Evolutionary conservation across 2,888 invertebrate species (phyloP).

Genomic region (Chloroclystis v-ata): DNA sequence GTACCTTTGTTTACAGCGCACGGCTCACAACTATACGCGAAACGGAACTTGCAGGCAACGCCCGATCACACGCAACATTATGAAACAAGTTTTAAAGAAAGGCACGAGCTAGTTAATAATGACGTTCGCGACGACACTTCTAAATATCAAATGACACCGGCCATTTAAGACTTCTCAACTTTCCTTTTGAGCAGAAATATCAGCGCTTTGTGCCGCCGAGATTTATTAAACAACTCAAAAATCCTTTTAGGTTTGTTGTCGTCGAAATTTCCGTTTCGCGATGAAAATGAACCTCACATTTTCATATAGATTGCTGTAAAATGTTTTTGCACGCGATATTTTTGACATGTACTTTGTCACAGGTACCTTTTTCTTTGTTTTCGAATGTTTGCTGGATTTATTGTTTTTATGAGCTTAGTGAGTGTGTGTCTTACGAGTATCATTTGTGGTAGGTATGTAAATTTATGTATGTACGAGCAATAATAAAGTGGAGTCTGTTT

Average conservation of each 20-base stretch:
- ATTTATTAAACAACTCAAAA: constrained; percentile 28
- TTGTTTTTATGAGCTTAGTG: not conserved
- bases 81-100: constrained; percentile 28
- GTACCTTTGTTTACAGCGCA: constrained; percentile 61
- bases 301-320: constrained; percentile 11
- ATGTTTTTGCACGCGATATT: constrained; percentile 9
- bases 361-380: constrained; percentile 4
- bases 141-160: constrained; percentile 26
- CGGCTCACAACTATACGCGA: constrained; percentile 46
- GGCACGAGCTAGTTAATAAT: constrained; percentile 19
- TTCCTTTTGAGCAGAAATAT: constrained; percentile 21
- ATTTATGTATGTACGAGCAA: too few species aligned
- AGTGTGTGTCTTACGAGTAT: not conserved
- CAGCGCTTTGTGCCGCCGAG: constrained; percentile 22
- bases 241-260: constrained; percentile 22
- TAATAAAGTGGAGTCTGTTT: too few species aligned
- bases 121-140: constrained; percentile 17
- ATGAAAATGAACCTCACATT: constrained; percentile 14
- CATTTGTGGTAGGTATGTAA: not conserved
- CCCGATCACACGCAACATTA: constrained; percentile 25
- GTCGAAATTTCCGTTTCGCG: constrained; percentile 16
- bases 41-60: constrained; percentile 35
- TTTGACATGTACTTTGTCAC: constrained; percentile 3
- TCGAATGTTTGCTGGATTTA: not conserved
- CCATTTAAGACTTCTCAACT: constrained; percentile 18